phyloP scores from a whole-genome alignment of 2,888 invertebrate species.

The Epistrophe grossulariae region DNA sequence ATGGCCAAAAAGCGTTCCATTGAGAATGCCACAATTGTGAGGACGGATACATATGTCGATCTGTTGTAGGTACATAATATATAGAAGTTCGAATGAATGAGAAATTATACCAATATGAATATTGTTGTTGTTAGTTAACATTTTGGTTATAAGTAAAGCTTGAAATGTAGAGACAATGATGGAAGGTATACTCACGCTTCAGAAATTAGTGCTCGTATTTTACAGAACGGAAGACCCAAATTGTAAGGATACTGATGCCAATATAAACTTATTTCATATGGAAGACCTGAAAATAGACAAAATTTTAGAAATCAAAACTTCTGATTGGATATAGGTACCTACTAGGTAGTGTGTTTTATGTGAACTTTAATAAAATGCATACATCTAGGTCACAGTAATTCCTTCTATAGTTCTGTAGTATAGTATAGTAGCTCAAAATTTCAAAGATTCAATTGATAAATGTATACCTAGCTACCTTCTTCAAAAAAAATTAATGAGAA shows the following conservation, averaged over 20 bases:
- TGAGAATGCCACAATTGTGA: slow-evolving; percentile 96
- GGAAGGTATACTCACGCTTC: slow-evolving; percentile 89
- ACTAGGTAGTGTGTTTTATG: neutral
- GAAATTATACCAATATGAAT: neutral
- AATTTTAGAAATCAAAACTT: neutral
- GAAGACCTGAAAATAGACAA: slow-evolving; percentile 87
- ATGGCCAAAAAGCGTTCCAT: slow-evolving; percentile 96
- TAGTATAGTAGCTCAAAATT: too few species aligned
- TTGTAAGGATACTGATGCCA: slow-evolving; percentile 96
- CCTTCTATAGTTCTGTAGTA: too few species aligned
- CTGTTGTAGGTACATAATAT: slow-evolving; percentile 82
- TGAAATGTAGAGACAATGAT: neutral
- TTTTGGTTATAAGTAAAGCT: too few species aligned
- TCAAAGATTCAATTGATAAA: too few species aligned
- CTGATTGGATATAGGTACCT: neutral
- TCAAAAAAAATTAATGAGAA: too few species aligned
- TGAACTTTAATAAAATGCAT: neutral
- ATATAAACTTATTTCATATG: slow-evolving; percentile 92
- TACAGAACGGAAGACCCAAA: slow-evolving; percentile 91
- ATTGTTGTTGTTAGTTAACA: neutral
- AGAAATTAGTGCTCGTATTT: slow-evolving; percentile 91
- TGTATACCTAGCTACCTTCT: too few species aligned
- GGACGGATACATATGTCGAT: slow-evolving; percentile 94
- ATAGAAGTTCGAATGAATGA: slow-evolving; percentile 62
- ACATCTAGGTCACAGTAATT: neutral